Base-by-base conservation (phyloP, 2,888 invertebrate genomes). In the Lingula anatina region DNA sequence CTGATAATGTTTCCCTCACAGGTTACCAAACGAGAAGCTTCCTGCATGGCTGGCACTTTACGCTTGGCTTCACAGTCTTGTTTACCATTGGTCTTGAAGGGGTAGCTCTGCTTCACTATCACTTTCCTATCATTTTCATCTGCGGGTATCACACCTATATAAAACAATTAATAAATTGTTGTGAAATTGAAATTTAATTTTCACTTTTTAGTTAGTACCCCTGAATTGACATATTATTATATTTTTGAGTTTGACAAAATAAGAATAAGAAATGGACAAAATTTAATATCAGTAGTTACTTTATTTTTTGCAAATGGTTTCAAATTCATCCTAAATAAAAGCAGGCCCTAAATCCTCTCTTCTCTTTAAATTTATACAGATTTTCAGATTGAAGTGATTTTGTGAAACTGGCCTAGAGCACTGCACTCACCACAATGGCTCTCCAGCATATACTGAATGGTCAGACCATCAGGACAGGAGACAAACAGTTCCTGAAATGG, bases 1-100 rank as follows among this genome's bases (percentile, higher is more conserved):
- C 71, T 71, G 52, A 76, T 60, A 5, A 77, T 75, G 5, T 66
- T 69, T 12, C 76, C 76, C 51, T 75, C 73, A 7, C 67, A 62
- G 20, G 69, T 72, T 43, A 73, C 70, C 36, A 71, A 57, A 5
- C 77, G 57, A 0, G 69, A 67, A 39, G 57, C 53, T 55, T 76
- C 77, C 24, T 61, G 52, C 37, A 46, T 36, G 7, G 65, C 59
- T 50, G 69, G 67, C 40, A 64, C 62, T 49, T 56, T 62, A 18
- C 71, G 55, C 1, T 49, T 46, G 3, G 61, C 53, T 51, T 72
- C 72, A 55, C 70, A 71, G 1, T 55, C 51, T 55, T 73, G 72
- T 2, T 53, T 46, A 15, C 73, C 70, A n/a, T 60, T 57, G 2
- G 70, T 68, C 53, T 68, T 71, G 54, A 62, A 64, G 2, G 70